phyloP scores from a whole-genome alignment of 2,113 vertebrate species.

The Onychostruthus taczanowskii region DNA sequence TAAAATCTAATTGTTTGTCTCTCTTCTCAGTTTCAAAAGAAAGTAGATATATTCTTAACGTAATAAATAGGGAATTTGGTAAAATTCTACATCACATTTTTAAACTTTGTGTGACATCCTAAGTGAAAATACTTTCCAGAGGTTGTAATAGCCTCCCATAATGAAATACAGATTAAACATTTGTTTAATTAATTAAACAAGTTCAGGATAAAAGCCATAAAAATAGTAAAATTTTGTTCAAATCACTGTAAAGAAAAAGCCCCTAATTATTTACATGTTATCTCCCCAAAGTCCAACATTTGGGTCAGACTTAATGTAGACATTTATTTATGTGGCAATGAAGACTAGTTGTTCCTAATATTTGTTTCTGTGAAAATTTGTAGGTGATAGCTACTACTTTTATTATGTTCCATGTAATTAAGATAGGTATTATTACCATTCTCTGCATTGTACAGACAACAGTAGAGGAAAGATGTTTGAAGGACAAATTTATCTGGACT shows the following conservation, averaged over 20 bases:
- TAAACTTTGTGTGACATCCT: neutral
- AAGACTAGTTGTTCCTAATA: neutral
- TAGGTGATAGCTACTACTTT: neutral
- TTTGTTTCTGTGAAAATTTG: neutral
- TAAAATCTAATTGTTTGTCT: neutral
- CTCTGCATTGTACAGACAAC: neutral
- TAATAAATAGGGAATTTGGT: neutral
- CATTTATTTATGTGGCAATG: neutral
- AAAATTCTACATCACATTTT: neutral
- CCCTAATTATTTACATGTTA: neutral
- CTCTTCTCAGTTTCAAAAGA: neutral
- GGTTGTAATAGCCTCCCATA: neutral
- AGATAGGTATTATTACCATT: neutral
- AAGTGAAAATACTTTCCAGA: neutral
- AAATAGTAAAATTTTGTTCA: neutral
- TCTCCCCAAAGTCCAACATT: neutral
- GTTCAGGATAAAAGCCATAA: neutral
- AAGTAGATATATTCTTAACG: neutral
- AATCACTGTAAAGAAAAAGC: neutral
- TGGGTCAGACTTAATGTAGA: neutral
- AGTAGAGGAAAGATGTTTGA: neutral
- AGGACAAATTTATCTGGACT: neutral
- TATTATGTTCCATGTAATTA: neutral
- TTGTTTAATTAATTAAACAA: neutral
- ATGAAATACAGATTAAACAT: neutral